Evolutionary conservation across 2,113 vertebrate species (phyloP).

Genomic region (Ochotona princeps): DNA sequence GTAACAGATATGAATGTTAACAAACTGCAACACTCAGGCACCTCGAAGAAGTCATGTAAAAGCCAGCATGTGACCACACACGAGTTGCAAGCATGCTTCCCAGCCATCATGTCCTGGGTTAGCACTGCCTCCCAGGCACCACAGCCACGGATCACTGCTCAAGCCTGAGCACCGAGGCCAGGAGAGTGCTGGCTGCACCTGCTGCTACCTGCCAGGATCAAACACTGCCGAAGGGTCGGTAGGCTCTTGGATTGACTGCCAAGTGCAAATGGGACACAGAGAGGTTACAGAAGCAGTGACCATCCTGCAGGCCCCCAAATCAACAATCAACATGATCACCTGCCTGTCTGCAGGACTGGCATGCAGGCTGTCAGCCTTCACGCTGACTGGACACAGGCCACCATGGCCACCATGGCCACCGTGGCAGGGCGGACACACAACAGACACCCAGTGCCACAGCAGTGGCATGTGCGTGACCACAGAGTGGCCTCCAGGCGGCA

Average conservation of each 20-base stretch:
- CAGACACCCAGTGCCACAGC: not conserved
- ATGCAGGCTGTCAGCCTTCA: conserved; percentile 2
- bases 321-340: conserved; percentile 8
- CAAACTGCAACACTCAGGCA: not conserved
- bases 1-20: not conserved
- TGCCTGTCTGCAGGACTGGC: conserved; percentile 1
- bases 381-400: not conserved
- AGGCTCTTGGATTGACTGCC: conserved; percentile 72
- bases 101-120: conserved; percentile 8
- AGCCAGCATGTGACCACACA: not conserved
- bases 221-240: not conserved
- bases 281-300: conserved; percentile 24
- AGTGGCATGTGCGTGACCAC: conserved; percentile 12
- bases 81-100: not conserved
- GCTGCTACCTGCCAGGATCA: not conserved
- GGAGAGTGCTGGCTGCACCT: conserved; percentile 1
- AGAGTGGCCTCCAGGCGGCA: not conserved
- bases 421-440: not conserved
- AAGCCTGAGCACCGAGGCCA: not conserved
- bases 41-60: not conserved
- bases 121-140: conserved; percentile 37
- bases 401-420: not conserved
- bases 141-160: conserved; percentile 45
- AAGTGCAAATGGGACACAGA: conserved; percentile 22
- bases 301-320: conserved; percentile 61